Base-by-base conservation (phyloP, 2,888 invertebrate species). In the Calliopum simillimum region DNA sequence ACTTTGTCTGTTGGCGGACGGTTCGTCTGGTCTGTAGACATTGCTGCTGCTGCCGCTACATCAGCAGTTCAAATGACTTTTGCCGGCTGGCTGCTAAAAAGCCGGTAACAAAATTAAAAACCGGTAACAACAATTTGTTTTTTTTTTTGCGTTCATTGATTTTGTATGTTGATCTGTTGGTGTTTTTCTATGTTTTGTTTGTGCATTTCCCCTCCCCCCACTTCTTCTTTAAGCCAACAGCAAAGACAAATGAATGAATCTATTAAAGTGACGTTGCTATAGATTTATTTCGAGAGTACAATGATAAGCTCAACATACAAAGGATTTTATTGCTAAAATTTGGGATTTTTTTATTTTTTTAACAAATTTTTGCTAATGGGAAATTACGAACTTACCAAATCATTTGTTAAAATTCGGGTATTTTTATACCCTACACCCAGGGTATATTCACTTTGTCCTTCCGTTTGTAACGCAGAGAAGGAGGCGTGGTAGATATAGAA, bases 41-140 rank as follows among this genome's bases (percentile, higher is more conserved):
- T 44, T 63, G 33, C 3, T n/a, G 25, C 23, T 19, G 33, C 13
- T 41, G 62, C 16, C 62, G 19, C 4, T 16, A 43, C 53, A 33
- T 21, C 23, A 43, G 55, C 55, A 55, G 21, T 55, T 44, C 55
- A 65, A 65, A 55, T 65, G 56, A 66, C 25, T 33, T n/a, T 56
- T 56, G 56, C 66, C 66, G 66, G 56, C 63, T 53, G 56, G 56
- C 56, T 56, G 53, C 49, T 23, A 63, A 69, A n/a, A 69, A 69
- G 69, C 69, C 69, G 69, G 69, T 64, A 69, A 69, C 63, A 56
- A 55, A 56, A 63, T 62, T 47, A 64, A 63, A 64, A 58, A 64
- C 63, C 53, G 56, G 63, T 21, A 56, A 12, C 56, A 33, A 33
- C 5, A 47, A 33, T 49, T 46, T 58, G 58, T 49, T 14, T 65